phyloP scores from a whole-genome alignment of 2,888 invertebrate genomes.

The Meiosimyza platycephala region DNA sequence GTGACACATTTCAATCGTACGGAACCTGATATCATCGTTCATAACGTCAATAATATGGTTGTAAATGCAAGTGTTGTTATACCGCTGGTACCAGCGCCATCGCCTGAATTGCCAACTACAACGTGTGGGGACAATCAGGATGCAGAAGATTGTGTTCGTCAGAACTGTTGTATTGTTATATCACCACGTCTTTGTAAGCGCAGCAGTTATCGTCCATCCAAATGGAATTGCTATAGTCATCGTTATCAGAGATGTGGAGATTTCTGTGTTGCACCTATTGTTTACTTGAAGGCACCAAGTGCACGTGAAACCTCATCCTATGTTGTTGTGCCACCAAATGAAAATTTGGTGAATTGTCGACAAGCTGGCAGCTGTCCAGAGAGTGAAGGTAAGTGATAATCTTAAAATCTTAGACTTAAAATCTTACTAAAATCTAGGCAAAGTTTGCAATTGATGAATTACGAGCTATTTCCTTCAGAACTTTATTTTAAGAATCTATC shows the following conservation, averaged over 20 bases:
- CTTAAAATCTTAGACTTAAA: not conserved
- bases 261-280: constrained; percentile 52
- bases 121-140: not conserved
- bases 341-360: constrained; percentile 41
- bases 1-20: constrained; percentile 41
- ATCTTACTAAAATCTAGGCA: no score
- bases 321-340: constrained; percentile 50
- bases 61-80: constrained; percentile 48
- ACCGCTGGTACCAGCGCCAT: not conserved
- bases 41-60: constrained; percentile 50
- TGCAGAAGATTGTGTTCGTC: not conserved
- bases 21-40: constrained; percentile 44
- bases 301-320: constrained; percentile 38
- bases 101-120: constrained; percentile 16
- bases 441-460: no score
- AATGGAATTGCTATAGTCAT: constrained; percentile 55
- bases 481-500: no score
- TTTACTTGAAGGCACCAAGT: constrained; percentile 50
- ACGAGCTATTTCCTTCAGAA: no score
- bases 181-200: constrained; percentile 55
- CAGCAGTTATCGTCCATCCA: constrained; percentile 28
- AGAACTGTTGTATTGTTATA: constrained; percentile 54
- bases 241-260: constrained; percentile 53
- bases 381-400: constrained; percentile 41
- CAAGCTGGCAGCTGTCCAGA: constrained; percentile 42